Conservation (phyloP, 37 sponge, comb jelly and placozoan species). For the Tethya wilhelma region DNA sequence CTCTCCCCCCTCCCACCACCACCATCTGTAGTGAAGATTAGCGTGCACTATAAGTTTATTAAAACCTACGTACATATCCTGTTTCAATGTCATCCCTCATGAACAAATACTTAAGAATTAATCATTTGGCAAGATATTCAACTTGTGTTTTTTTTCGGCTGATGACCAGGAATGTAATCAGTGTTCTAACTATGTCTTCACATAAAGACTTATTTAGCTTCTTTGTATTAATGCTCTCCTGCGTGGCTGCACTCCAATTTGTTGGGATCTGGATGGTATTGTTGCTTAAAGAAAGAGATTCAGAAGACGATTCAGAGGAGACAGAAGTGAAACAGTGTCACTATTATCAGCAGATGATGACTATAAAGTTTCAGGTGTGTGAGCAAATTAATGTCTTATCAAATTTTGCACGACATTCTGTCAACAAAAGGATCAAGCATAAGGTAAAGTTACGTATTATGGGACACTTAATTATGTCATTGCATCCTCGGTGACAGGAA, state of each 20-base stretch:
- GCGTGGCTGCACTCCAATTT: slow-evolving; percentile 33
- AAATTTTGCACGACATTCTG: not conserved
- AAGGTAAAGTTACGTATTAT: too few species aligned
- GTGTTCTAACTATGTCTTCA: slow-evolving; percentile 37
- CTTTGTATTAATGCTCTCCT: slow-evolving; percentile 20
- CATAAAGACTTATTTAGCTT: not conserved
- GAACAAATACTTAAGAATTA: slow-evolving; percentile 52
- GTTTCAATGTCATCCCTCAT: slow-evolving; percentile 50
- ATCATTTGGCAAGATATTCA: slow-evolving; percentile 11
- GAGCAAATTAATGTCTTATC: too few species aligned
- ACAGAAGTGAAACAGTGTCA: too few species aligned
- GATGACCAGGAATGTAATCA: slow-evolving; percentile 17
- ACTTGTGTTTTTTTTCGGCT: not conserved
- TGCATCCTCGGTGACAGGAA: too few species aligned
- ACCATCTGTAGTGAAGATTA: too few species aligned
- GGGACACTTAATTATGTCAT: too few species aligned
- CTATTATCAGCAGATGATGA: too few species aligned
- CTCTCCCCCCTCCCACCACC: too few species aligned
- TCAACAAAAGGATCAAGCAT: too few species aligned
- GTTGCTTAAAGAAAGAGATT: not conserved
- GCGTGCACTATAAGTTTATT: too few species aligned
- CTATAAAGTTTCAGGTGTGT: too few species aligned
- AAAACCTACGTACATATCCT: slow-evolving; percentile 40
- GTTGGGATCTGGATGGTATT: slow-evolving; percentile 16
- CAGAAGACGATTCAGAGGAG: too few species aligned